Conservation (phyloP, 2,113 vertebrate species). For the Egretta garzetta region DNA sequence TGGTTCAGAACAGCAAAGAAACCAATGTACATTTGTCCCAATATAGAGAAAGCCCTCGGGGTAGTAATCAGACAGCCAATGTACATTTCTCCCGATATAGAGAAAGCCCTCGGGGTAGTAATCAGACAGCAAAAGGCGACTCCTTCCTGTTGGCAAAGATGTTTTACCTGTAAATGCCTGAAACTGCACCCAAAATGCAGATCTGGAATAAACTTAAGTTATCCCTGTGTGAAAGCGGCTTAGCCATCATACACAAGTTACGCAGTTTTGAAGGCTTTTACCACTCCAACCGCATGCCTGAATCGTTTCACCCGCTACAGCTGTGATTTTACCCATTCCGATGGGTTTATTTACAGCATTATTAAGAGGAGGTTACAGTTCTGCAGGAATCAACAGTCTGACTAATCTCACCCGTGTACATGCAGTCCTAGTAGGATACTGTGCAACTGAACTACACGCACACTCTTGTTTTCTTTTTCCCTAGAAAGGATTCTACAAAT, state of each 20-base stretch:
- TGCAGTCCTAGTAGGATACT: background rate
- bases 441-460: background rate
- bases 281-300: background rate
- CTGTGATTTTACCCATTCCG: background rate
- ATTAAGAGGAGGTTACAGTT: background rate
- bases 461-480: background rate
- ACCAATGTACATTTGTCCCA: background rate
- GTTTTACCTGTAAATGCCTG: background rate
- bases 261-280: background rate
- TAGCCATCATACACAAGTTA: background rate
- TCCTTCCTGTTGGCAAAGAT: background rate
- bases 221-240: background rate
- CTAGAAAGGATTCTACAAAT: conserved; percentile 14
- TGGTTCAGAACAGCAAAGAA: background rate
- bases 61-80: too few relatives aligned
- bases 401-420: background rate
- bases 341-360: background rate
- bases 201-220: background rate
- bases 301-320: background rate
- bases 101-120: background rate
- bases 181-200: background rate
- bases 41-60: rapidly evolving
- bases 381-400: background rate
- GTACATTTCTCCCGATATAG: background rate
- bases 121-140: background rate